Evolutionary conservation across 1,140 invertebrate genomes (phyloP), one percentile per base, ranked within the genome.

Genomic region (Aphidius gifuensis): DNA sequence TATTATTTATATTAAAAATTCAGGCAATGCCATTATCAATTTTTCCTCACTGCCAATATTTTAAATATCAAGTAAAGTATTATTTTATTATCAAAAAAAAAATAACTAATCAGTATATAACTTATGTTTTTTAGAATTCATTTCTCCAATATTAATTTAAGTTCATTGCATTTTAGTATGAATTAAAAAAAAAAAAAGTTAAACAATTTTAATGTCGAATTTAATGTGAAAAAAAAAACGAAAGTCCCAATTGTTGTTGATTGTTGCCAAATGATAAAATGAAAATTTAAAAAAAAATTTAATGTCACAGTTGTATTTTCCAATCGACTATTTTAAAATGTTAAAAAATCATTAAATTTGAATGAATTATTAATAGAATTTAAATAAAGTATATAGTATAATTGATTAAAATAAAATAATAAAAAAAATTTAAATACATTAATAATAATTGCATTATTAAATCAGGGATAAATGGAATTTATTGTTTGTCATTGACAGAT

Each of bases 181-280:
- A 32, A 32, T 32, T 16, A 16, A 16, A 16, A 32, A 3, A 32
- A 32, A 46, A 45, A 45, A 57, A 57, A 8, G 7, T 16, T 6
- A 7, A 39, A 55, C 5, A 55, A 39, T 49, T 56, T 32, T 57
- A 11, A 16, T 47, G 16, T 5, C 11, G 11, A 57, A 48, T 40
- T 45, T 54, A 39, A 11, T 32, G 16, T 58, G 45, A 47, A 59
- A 53, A 47, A 59, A 53, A 50, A 48, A 55, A 16, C 16, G 40
- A 39, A 45, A 44, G 73, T 73, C 72, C 72, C 67, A 69, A 73
- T 80, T 75, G 77, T 78, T 80, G 74, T 81, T 80, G 72, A 80
- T 80, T 77, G 78, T 81, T 81, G 79, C 78, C 79, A 81, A 81
- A 79, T 74, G 76, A 71, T 68, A 64, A 70, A 58, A 71, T 66